Base-by-base conservation (phyloP, 2,113 vertebrate genomes). In the Rostratula benghalensis region DNA sequence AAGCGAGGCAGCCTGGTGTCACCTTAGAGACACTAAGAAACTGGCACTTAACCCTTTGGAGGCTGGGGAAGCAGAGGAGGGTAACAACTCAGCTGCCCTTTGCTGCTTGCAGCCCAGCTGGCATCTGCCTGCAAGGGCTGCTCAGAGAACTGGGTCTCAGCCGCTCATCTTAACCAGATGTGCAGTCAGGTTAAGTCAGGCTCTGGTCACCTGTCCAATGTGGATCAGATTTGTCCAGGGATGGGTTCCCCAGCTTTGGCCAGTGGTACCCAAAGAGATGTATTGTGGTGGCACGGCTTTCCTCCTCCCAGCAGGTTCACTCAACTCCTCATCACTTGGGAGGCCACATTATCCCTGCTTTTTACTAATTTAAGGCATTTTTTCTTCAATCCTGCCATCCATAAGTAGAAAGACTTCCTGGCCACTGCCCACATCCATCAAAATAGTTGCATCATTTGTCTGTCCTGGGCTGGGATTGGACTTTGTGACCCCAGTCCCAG, bases 11-110 rank as follows among this genome's bases (percentile, higher is more conserved):
- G 95, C 65, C 57, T 88, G 31, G 83, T 95, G 95, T 97, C 97
- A 97, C 97, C 98, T 97, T 91, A 95, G 98, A 95, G 97, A 97
- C 97, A 88, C 91, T 79, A 35, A 4, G 63, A 76, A 90, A 90
- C 64, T 93, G 94, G 81, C 69, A 89, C 61, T 97, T 97, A 97
- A 97, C 97, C 91, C 97, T 95, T 97, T 0, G 0, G 39, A 53
- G 53, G 25, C 95, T 19, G 21, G 64, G 35, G 64, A 93, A 69
- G 51, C 28, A 78, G 51, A 73, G 45, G 54, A 87, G 11, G 53
- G 41, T 35, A 53, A 37, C 48, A 54, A 24, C 25, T 11, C 17
- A 33, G 63, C 51, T 1, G 0, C 21, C 8, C 31, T 43, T 78
- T 4, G 5, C 77, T 65, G 84, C 83, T 60, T 0, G 0, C 57